These are phyloP conservation scores for Aphidius colemani DNA, from an alignment of 2,888 invertebrate genomes.

Conservation along the genomic window DNA sequence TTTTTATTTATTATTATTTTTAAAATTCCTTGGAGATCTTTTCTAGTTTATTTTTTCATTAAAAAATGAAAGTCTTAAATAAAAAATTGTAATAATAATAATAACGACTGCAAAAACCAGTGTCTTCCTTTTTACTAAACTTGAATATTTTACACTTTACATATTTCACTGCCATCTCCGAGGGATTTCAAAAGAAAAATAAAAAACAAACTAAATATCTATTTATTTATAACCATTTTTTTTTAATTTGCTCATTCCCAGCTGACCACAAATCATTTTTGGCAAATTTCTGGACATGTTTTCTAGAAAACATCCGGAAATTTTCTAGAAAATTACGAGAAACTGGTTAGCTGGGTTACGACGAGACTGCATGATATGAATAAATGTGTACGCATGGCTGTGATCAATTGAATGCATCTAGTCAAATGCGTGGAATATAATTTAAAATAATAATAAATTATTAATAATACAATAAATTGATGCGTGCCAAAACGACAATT, in stretches of 20 bases:
- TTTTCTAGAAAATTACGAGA: no score
- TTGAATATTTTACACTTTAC: no score
- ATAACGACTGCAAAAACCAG: no score
- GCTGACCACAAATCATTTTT: no score
- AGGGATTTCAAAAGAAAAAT: constrained; percentile 2
- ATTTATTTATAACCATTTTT: constrained; percentile 6
- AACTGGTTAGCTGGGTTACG: no score
- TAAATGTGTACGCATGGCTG: constrained; percentile 37
- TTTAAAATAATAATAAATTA: constrained; percentile 4
- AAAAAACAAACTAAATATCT: constrained; percentile 1
- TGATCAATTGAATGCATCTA: constrained; percentile 25
- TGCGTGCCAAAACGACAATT: constrained; percentile 50
- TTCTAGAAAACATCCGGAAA: no score
- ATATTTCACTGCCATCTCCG: constrained; percentile 10
- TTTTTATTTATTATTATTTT: neutral
- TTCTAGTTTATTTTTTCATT: no score
- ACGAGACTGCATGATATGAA: constrained; percentile 36
- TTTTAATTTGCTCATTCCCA: constrained; percentile 30
- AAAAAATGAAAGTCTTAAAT: no score
- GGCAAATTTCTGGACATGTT: no score
- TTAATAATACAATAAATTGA: constrained; percentile 20
- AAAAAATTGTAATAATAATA: no score
- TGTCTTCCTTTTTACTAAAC: no score
- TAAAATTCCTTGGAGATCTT: no score
- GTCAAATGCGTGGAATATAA: constrained; percentile 15